Conservation (phyloP, 2,888 invertebrate species). For the Erynnis tages region DNA sequence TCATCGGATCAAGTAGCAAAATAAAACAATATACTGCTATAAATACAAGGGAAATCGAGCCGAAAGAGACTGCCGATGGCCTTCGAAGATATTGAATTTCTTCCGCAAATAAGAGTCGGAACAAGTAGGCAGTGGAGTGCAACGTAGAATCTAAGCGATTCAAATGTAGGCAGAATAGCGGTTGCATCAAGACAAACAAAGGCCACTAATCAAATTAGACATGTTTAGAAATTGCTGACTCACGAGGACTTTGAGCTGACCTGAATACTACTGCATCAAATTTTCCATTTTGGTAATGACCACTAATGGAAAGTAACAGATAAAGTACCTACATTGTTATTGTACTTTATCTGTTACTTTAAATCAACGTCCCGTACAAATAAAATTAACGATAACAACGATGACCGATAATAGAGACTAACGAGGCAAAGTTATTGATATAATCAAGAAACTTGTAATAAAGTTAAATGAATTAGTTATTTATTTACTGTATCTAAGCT, state of each 20-base stretch:
- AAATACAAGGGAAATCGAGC: neutral
- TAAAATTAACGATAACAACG: slow-evolving; percentile 7
- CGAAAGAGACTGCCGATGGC: neutral
- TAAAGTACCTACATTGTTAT: too few species aligned
- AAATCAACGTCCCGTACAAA: neutral
- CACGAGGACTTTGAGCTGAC: neutral
- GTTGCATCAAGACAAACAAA: slow-evolving; percentile 19
- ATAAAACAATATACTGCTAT: neutral
- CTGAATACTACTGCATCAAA: neutral
- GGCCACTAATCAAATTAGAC: slow-evolving; percentile 24
- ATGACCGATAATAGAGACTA: neutral
- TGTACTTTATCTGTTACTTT: too few species aligned
- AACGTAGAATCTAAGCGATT: neutral
- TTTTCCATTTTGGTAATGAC: neutral
- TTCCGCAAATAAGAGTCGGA: slow-evolving; percentile 11
- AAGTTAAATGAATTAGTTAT: too few species aligned
- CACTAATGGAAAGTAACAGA: too few species aligned
- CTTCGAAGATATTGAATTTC: slow-evolving; percentile 11
- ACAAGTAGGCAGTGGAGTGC: slow-evolving; percentile 6
- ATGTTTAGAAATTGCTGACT: slow-evolving; percentile 18
- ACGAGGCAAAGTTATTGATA: neutral
- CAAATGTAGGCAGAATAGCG: neutral
- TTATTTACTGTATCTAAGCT: too few species aligned
- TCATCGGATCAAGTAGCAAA: too few species aligned
- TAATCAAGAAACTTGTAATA: neutral